phyloP scores from a whole-genome alignment of 2,888 invertebrate genomes.

The Rosalia funebris region DNA sequence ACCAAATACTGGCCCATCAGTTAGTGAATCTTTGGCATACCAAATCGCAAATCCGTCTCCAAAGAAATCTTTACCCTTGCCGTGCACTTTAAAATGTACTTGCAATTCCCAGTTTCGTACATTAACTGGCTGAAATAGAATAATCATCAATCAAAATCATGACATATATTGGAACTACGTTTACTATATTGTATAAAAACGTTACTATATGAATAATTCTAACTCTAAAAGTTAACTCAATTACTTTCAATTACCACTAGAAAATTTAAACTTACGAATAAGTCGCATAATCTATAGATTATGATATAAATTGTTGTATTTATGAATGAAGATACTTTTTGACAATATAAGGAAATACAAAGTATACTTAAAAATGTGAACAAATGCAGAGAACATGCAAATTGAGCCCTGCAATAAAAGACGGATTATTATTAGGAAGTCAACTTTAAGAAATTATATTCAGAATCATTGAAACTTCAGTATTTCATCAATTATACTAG shows the following conservation, averaged over 20 bases:
- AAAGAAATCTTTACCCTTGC: slow-evolving; percentile 92
- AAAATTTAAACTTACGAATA: neutral
- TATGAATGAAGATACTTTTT: too few species aligned
- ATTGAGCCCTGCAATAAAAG: too few species aligned
- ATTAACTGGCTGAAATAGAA: slow-evolving; percentile 78
- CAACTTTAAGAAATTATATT: too few species aligned
- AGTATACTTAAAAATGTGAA: too few species aligned
- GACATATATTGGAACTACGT: neutral
- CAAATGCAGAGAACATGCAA: too few species aligned
- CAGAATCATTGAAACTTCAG: too few species aligned
- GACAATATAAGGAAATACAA: too few species aligned
- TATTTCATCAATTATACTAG: too few species aligned
- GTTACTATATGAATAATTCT: neutral
- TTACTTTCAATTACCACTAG: neutral
- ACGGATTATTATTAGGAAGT: too few species aligned
- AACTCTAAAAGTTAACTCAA: neutral
- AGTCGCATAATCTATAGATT: neutral
- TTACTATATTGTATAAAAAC: neutral
- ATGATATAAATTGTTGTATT: neutral
- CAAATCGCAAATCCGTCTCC: slow-evolving; percentile 98
- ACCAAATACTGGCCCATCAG: slow-evolving; percentile 91
- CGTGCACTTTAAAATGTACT: slow-evolving; percentile 95
- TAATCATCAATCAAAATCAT: neutral
- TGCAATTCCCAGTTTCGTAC: slow-evolving; percentile 96
- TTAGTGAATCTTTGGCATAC: slow-evolving; percentile 87